Base-by-base conservation (phyloP, 2,113 vertebrate genomes). In the Hypanus sabinus region DNA sequence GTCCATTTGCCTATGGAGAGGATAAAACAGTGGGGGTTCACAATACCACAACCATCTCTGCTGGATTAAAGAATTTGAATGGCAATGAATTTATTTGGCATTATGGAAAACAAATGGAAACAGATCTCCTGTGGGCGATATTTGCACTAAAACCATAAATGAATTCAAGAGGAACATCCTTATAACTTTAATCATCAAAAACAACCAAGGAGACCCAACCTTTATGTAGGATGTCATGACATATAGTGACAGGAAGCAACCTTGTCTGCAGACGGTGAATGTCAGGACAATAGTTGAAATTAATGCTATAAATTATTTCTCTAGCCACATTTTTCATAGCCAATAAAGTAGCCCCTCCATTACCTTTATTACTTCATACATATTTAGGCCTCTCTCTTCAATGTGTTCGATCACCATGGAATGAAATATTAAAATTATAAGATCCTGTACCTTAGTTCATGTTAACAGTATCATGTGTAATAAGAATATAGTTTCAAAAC, bases 91-190 rank as follows among this genome's bases (percentile, higher is more conserved):
- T 33, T 68, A 16, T 65, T 90, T 33, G 14, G 85, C 85, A 65
- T 33, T 36, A 65, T 65, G n/a, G 62, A 30, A 65, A 90, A 90
- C n/a, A 90, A 90, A 90, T 33, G 60, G 60, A 90, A 90, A 16
- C n/a, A 90, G 85, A 18, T n/a, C 65, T 90, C 60, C 85, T 90
- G 0, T 33, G 85, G 60, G 30, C 85, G 18, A n/a, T 90, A 65
- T 68, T 90, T 68, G 85, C 5, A 90, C 60, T 90, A 60, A 90
- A 90, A 90, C 65, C 30, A 8, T 90, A 90, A 90, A 90, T 65
- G 60, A 60, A 68, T 90, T 90, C 85, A 65, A 65, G 60, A 6
- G 14, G 30, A 90, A 90, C 30, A 9, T 90, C 1, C 85, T 90
- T 68, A 90, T 90, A 68, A 65, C n/a, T 68, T 90, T 90, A 2